phyloP scores from a whole-genome alignment of 1,140 invertebrate genomes.

The Listronotus bonariensis region DNA sequence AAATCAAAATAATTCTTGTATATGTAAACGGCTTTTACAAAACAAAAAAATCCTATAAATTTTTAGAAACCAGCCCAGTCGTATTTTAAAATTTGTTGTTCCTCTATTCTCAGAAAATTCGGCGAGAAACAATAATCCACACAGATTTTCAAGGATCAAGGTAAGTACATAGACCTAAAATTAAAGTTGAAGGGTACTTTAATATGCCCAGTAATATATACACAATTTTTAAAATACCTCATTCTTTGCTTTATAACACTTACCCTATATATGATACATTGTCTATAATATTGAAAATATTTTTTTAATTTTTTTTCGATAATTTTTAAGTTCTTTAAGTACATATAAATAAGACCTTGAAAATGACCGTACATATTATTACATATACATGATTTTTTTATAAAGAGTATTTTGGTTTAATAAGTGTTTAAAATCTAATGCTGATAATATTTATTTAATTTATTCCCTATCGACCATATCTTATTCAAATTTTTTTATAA shows the following conservation, averaged over 20 bases:
- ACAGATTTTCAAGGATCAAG: not conserved
- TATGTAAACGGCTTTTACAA: too few relatives aligned
- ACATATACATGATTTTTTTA: conserved; percentile 29
- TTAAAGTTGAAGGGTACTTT: conserved; percentile 29
- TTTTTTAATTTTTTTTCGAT: conserved; percentile 19
- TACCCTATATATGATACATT: conserved; percentile 29
- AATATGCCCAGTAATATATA: conserved; percentile 24
- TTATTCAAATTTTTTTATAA: too few relatives aligned
- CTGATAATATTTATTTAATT: too few relatives aligned
- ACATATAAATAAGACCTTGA: conserved; percentile 24
- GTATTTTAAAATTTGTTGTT: not conserved
- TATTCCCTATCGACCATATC: too few relatives aligned
- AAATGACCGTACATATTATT: conserved; percentile 25
- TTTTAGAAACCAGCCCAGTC: not conserved
- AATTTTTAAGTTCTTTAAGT: conserved; percentile 20
- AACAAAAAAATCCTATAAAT: too few relatives aligned
- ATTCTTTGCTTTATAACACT: conserved; percentile 30
- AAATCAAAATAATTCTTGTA: too few relatives aligned
- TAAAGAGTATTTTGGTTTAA: conserved; percentile 7
- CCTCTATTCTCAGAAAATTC: not conserved
- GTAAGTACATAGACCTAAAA: conserved; percentile 28
- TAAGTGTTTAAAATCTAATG: not conserved
- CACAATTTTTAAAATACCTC: conserved; percentile 28
- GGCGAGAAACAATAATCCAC: conserved; percentile 3
- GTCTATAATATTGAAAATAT: conserved; percentile 34